Evolutionary conservation across 1,140 invertebrate genomes (phyloP), one percentile per base, ranked within the genome.

Genomic region (Bombus consobrinus): DNA sequence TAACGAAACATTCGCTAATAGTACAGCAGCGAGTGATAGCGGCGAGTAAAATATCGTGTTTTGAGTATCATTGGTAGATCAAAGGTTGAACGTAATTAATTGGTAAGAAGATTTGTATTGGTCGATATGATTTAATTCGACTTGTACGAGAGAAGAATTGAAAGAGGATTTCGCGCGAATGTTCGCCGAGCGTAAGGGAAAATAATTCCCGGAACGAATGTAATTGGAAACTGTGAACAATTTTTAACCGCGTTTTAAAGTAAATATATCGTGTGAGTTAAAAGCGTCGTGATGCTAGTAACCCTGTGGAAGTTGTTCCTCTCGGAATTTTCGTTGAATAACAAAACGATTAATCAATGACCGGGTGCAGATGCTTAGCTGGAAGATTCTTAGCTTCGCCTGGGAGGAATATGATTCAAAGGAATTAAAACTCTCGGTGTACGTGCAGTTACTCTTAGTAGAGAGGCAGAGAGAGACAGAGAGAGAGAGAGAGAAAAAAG

Each of bases 361-460:
- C n/a, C 66, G 39, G 25, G 68, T 57, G 79, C 47, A 34, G 62
- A 4, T 39, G 41, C 22, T 64, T 47, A 47, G 12, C 22, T 37
- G 39, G 77, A 9, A 64, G 62, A 68, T 47, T 47, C 18, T 39
- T 12, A 2, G 12, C 2, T 43, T n/a, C 41, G 13, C 41, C 25
- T 18, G 68, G 79, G 39, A 2, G 34, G 68, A 57, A 41, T 81
- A 57, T 59, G 69, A 72, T 72, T 81, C 39, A 59, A 28, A 59
- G 57, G 53, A 59, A 81, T 72, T 53, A 53, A 71, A 71, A 72
- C 12, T 34, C 37, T 13, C 47, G 68, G 34, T 18, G 3, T 18
- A 34, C 28, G 28, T 62, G 59, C 10, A 62, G 59, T n/a, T 28
- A 39, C 34, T 15, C 34, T 39, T 53, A 15, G 13, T n/a, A 1